Evolutionary conservation across 2,797 vertebrate genomes (phyloP).

Genomic region (Xiphophorus birchmanni): DNA sequence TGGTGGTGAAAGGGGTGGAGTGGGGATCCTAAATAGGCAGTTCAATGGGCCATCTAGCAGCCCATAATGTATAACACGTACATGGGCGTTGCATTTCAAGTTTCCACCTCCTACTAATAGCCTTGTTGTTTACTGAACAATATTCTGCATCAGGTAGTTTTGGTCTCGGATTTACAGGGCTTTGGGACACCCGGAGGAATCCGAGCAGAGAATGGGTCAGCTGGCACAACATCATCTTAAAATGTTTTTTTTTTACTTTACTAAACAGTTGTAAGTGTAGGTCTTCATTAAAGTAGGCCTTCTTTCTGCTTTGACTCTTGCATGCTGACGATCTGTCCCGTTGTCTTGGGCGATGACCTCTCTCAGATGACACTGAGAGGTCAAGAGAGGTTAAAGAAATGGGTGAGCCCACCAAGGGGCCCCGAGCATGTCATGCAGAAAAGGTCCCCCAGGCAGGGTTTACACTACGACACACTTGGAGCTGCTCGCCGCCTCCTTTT

Average conservation of each 20-base stretch:
- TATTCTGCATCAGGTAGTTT: slow-evolving; percentile 78
- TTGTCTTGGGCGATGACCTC: slow-evolving; percentile 78
- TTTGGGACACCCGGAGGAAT: slow-evolving; percentile 39
- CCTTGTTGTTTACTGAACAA: slow-evolving; percentile 88
- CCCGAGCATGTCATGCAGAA: slow-evolving; percentile 85
- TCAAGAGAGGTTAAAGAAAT: slow-evolving; percentile 83
- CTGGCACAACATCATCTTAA: background rate
- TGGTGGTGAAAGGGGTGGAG: background rate
- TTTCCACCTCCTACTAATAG: slow-evolving; percentile 87
- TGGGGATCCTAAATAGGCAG: slow-evolving; percentile 80
- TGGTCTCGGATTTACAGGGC: slow-evolving; percentile 45
- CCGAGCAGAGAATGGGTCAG: background rate
- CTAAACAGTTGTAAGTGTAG: background rate
- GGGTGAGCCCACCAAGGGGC: slow-evolving; percentile 75
- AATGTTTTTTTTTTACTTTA: background rate
- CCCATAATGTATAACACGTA: slow-evolving; percentile 78
- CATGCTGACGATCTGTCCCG: slow-evolving; percentile 37
- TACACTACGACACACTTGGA: slow-evolving; percentile 33
- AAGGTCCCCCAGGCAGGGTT: slow-evolving; percentile 61
- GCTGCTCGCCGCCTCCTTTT: slow-evolving; percentile 31
- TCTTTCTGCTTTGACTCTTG: background rate
- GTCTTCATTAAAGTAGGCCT: background rate
- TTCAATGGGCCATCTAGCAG: slow-evolving; percentile 87
- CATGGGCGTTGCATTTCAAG: slow-evolving; percentile 72
- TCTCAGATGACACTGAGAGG: slow-evolving; percentile 83